Base-by-base conservation (phyloP, 1,140 invertebrate genomes). In the Drosophila insularis region DNA sequence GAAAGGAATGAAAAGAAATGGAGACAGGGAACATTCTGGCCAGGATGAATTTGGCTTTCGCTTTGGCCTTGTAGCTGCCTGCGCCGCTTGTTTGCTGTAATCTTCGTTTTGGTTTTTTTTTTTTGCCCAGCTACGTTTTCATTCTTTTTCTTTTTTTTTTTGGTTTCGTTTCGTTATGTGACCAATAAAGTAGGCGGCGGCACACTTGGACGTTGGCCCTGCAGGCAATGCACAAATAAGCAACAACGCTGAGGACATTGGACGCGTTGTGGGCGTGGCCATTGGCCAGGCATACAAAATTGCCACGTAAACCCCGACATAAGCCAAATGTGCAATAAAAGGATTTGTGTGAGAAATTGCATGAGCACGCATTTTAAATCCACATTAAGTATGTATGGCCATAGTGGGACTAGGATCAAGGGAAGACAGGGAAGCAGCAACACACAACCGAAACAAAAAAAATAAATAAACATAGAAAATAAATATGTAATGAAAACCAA, bases 281-380 rank as follows among this genome's bases (percentile, higher is more conserved):
- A 31, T n/a, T n/a, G 39, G 21, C 37, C 8, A 17, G 62, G 76
- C 77, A 78, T 64, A 53, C 63, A 61, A 81, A 81, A 87, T 87
- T 79, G 75, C 71, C 79, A 76, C 82, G 72, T 81, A 76, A 81
- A 80, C 74, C 71, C 74, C 72, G 58, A 69, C 75, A 76, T 87
- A 87, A 87, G 78, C 82, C 82, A 81, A 87, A 77, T 87, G 82
- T 87, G 82, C 82, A 87, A 86, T 87, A 86, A 87, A 87, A 87
- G 82, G 82, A 87, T 87, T 87, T 87, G 78, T 76, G 82, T 87
- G 78, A 87, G 78, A 87, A 87, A 87, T 87, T 81, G 82, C 78
- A 79, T 71, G 82, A 87, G 78, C 78, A 81, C 72, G 82, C 78
- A 87, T 87, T 87, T 87, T 81, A 87, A 87, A 87, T 81, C 82